phyloP scores from a whole-genome alignment of 1,140 invertebrate genomes.

The Drusus annulatus region DNA sequence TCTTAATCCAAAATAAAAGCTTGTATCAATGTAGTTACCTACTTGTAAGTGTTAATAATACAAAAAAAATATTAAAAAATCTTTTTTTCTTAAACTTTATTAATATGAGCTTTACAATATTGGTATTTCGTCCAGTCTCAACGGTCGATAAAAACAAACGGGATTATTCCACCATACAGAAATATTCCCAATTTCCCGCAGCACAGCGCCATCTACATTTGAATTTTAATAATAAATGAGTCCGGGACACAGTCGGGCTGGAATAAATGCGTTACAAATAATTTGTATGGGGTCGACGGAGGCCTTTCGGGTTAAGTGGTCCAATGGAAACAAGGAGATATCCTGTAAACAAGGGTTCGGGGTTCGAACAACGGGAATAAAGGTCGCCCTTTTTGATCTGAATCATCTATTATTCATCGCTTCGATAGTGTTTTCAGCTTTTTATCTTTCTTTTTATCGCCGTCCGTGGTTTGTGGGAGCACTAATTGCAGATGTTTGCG shows the following conservation, averaged over 20 bases:
- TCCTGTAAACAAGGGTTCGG: neutral
- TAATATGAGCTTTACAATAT: no score
- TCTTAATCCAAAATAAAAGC: no score
- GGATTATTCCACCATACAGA: neutral
- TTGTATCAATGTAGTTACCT: no score
- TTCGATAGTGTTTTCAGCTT: slow-evolving; percentile 17
- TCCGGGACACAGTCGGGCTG: neutral
- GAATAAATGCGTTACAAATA: slow-evolving; percentile 32
- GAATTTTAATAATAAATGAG: slow-evolving; percentile 37
- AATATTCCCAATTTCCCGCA: neutral
- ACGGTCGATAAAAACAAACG: slow-evolving; percentile 25
- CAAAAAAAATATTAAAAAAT: no score
- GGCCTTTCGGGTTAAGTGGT: slow-evolving; percentile 10
- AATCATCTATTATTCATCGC: slow-evolving; percentile 21
- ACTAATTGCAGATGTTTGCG: slow-evolving; percentile 11
- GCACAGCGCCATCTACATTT: slow-evolving; percentile 23
- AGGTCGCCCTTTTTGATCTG: neutral
- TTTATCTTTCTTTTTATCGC: slow-evolving; percentile 33
- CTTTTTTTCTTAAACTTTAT: no score
- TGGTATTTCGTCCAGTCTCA: neutral
- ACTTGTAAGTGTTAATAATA: no score
- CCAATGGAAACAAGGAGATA: neutral
- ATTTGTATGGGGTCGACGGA: neutral
- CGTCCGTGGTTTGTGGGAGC: neutral
- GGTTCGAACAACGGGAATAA: slow-evolving; percentile 17